Evolutionary conservation across 2,888 invertebrate species (phyloP), one percentile per base, ranked within the genome.

Genomic region (Anticlea derivata): DNA sequence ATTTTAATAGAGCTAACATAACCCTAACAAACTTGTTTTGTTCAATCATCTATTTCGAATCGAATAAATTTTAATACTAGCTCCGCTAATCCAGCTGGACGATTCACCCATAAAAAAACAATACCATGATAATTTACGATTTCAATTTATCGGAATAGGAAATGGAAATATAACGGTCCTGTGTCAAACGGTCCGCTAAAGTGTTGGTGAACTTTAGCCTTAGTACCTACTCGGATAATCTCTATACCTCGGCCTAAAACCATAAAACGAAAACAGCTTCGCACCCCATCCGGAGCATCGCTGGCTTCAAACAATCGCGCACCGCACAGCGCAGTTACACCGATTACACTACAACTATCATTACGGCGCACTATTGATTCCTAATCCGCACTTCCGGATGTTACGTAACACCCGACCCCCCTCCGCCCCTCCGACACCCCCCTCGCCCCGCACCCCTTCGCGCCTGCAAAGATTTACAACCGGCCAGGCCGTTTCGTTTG

Each of bases 381-480:
- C 89, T 90, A 90, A 90, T 89, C 89, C 88, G 89, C 89, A 89
- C 89, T 89, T 89, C 89, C 89, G 86, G 86, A 83, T 83, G 85
- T 88, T 88, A 87, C 87, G 87, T 83, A 87, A 88, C 78, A 66
- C 70, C 72, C 66, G 54, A 57, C 48, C 56, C 66, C 58, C 55
- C 55, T 58, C 48, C 55, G 65, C 58, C 55, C 50, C 55, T 57
- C 49, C 53, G 23, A 11, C 48, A 55, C 44, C 52, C 52, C 43
- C 62, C 51, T 57, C 62, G 60, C 49, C 61, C 59, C 50, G 55
- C 54, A 26, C 61, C 64, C 65, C 63, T 58, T 58, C 59, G 43
- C 58, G 65, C 68, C 71, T 68, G 71, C 73, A 75, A 80, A 86
- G 87, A 87, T 85, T 86, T 86, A 87, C 86, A 78, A 71, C 79